phyloP scores from a whole-genome alignment of 2,113 vertebrate species.

The Litocranius walleri region DNA sequence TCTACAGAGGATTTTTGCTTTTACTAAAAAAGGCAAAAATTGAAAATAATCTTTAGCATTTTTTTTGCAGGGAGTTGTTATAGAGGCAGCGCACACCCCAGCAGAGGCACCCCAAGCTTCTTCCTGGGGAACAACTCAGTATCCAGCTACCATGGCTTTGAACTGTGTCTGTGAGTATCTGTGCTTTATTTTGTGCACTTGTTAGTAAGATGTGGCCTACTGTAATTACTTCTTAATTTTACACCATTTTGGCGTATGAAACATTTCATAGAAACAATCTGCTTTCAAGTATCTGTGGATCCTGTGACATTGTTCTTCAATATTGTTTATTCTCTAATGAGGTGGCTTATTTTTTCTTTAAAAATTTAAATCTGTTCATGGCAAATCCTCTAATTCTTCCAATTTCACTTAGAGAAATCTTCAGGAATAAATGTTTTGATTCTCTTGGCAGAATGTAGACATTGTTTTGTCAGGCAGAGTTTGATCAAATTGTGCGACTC shows the following conservation, averaged over 20 bases:
- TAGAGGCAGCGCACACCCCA: not conserved
- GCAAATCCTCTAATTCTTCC: not conserved
- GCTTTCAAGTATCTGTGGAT: not conserved
- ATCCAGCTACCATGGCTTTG: not conserved
- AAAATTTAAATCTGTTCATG: not conserved
- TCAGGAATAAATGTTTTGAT: not conserved
- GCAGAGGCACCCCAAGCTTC: not conserved
- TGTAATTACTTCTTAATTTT: not conserved
- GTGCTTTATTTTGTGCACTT: not conserved
- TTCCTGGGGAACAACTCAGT: not conserved
- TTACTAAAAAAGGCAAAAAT: not conserved
- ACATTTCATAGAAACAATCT: not conserved
- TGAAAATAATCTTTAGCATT: not conserved
- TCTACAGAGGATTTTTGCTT: not conserved
- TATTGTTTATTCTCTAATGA: not conserved
- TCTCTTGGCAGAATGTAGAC: not conserved
- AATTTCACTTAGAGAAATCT: not conserved
- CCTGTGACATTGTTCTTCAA: not conserved
- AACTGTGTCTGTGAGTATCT: not conserved
- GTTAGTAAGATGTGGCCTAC: not conserved
- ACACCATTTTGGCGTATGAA: not conserved
- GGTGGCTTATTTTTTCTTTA: not conserved
- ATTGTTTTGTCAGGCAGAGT: not conserved
- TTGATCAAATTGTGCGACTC: not conserved
- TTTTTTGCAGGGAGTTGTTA: not conserved